These are phyloP conservation scores for Drosophila bunnanda DNA, from an alignment of 2,888 invertebrate species.

Conservation along the genomic window DNA sequence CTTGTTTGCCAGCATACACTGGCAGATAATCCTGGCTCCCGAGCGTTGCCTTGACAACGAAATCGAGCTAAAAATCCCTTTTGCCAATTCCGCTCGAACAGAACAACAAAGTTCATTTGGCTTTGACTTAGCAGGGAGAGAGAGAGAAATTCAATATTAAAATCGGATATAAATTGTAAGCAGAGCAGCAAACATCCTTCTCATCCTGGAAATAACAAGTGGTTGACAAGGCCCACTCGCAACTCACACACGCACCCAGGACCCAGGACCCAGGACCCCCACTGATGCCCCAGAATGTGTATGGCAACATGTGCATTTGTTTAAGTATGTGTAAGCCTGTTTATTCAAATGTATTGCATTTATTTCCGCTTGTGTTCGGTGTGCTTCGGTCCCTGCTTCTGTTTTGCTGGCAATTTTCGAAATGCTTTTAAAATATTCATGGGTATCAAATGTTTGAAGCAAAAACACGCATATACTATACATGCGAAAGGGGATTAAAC, in stretches of 20 bases:
- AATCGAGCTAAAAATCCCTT: slow-evolving; percentile 19
- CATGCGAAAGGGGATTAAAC: slow-evolving; percentile 30
- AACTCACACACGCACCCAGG: slow-evolving; percentile 2
- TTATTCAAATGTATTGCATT: slow-evolving; percentile 79
- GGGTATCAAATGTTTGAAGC: slow-evolving; percentile 44
- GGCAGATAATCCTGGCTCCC: slow-evolving; percentile 27
- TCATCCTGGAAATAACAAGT: slow-evolving; percentile 67
- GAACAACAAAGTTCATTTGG: slow-evolving; percentile 49
- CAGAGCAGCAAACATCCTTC: slow-evolving; percentile 34
- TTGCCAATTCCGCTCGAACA: slow-evolving; percentile 30
- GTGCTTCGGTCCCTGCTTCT: slow-evolving; percentile 33
- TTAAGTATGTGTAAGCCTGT: slow-evolving; percentile 75
- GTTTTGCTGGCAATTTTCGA: slow-evolving; percentile 61
- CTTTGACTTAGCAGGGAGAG: slow-evolving; percentile 62
- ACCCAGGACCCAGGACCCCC: neutral
- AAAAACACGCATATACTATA: slow-evolving; percentile 10
- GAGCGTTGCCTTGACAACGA: slow-evolving; percentile 29
- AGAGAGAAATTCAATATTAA: slow-evolving; percentile 76
- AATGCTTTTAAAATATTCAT: slow-evolving; percentile 76
- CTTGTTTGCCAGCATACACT: slow-evolving; percentile 1
- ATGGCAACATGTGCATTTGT: slow-evolving; percentile 54
- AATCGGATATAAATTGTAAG: slow-evolving; percentile 77
- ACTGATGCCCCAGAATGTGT: slow-evolving; percentile 30
- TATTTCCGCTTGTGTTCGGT: slow-evolving; percentile 53
- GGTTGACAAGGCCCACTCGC: slow-evolving; percentile 61